Conservation (phyloP, 1,140 invertebrate species). For the Bathynomus jamesi region DNA sequence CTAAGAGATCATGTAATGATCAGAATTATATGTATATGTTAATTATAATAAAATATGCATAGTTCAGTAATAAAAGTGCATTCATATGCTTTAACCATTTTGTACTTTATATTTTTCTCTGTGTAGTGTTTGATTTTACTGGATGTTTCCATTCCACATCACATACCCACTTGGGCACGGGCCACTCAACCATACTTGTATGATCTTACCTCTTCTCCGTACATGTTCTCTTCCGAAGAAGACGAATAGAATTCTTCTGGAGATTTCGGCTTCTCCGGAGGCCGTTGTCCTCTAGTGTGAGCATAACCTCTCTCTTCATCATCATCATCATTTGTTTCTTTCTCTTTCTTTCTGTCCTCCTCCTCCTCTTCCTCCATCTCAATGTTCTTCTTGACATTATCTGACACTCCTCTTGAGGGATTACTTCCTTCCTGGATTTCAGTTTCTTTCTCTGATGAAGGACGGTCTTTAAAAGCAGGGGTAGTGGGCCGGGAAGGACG, state of each 20-base stretch:
- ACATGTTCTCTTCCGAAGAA: neutral
- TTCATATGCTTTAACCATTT: too few species aligned
- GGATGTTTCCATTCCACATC: too few species aligned
- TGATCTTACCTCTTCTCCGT: neutral
- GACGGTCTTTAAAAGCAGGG: neutral
- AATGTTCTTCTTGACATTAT: neutral
- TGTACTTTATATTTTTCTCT: too few species aligned
- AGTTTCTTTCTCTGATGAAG: neutral
- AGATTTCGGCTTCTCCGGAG: neutral
- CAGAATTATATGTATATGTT: neutral
- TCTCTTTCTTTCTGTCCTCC: neutral
- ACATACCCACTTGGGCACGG: too few species aligned
- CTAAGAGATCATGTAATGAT: neutral
- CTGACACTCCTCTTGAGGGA: slow-evolving; percentile 23
- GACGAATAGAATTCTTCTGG: neutral
- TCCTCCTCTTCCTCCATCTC: neutral
- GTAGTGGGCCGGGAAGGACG: too few species aligned
- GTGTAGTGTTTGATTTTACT: too few species aligned
- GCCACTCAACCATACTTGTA: too few species aligned
- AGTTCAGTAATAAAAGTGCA: too few species aligned
- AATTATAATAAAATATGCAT: too few species aligned
- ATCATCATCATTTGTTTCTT: neutral
- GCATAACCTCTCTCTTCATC: neutral
- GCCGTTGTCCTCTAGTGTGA: neutral
- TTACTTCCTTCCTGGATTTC: neutral